Base-by-base conservation (phyloP, 2,113 vertebrate species). In the Struthio camelus region DNA sequence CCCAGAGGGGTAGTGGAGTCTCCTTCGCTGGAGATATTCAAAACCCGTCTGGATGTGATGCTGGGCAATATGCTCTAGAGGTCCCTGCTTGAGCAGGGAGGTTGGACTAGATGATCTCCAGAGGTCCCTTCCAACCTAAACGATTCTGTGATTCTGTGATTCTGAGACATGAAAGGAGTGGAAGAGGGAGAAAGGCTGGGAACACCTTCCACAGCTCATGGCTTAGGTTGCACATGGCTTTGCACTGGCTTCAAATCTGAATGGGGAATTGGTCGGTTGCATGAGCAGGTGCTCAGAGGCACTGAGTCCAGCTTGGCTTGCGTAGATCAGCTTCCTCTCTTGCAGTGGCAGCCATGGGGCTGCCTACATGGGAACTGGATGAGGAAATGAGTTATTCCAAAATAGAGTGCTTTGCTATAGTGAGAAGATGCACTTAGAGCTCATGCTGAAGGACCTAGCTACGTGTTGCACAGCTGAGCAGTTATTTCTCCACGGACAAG, bases 311-410 rank as follows among this genome's bases (percentile, higher is more conserved):
- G n/a, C 22, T 25, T 61, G 19, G 7, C 2, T 1, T 6, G 30
- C 40, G 32, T 12, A 87, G 48, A 34, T 85, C 40, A 54, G 4
- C n/a, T 58, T 25, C 51, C 6, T 53, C 30, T 22, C 25, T 30
- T 0, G 0, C 54, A 48, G 38, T 14, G 23, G 32, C 0, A 1
- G 27, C 18, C 38, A 11, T 0, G 2, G 50, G 51, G 32, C n/a
- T 2, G 2, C 28, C 36, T 8, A 32, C 1, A 0, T 25, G 24
- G 87, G 53, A 64, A 67, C 0, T 0, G 59, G 28, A 30, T 9
- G 1, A 61, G n/a, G 46, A 44, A 1, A 1, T 3, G 18, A 65
- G 42, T 12, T 8, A 1, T 13, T 81, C 2, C 2, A 1, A 22
- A 8, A 59, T 46, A 0, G 1, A 8, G 27, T 18, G 48, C 40